Evolutionary conservation across 2,888 invertebrate genomes (phyloP).

Genomic region (Drosophila mimetica): DNA sequence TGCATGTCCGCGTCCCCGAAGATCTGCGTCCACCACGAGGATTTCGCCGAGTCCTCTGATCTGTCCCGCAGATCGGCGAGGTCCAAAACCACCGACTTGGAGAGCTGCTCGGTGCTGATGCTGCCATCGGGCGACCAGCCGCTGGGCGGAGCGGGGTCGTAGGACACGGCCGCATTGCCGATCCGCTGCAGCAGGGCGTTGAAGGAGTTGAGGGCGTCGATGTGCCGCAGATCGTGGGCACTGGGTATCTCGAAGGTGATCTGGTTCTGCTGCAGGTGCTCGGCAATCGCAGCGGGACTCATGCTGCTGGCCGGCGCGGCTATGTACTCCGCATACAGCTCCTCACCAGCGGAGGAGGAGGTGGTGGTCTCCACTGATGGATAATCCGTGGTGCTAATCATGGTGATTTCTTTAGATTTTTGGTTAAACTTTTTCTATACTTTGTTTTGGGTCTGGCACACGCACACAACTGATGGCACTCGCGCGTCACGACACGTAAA

Average conservation of each 20-base stretch:
- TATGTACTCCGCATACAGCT: slow-evolving; percentile 67
- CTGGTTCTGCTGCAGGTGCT: slow-evolving; percentile 82
- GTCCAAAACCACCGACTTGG: slow-evolving; percentile 82
- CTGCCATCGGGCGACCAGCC: slow-evolving; percentile 51
- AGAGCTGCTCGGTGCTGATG: slow-evolving; percentile 82
- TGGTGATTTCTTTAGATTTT: slow-evolving; percentile 16
- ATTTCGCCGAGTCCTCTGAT: slow-evolving; percentile 28
- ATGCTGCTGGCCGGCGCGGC: slow-evolving; percentile 74
- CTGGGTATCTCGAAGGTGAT: slow-evolving; percentile 84
- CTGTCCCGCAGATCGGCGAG: slow-evolving; percentile 78
- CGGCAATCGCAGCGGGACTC: slow-evolving; percentile 75
- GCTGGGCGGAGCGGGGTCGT: slow-evolving; percentile 48
- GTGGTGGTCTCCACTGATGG: slow-evolving; percentile 50
- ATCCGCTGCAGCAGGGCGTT: slow-evolving; percentile 81
- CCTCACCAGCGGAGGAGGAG: slow-evolving; percentile 31
- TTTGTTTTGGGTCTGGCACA: slow-evolving; percentile 45
- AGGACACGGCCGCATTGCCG: slow-evolving; percentile 60
- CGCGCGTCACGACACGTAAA: slow-evolving; percentile 68
- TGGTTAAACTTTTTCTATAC: slow-evolving; percentile 7
- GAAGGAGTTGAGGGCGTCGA: slow-evolving; percentile 82
- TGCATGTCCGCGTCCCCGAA: slow-evolving; percentile 83
- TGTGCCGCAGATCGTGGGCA: slow-evolving; percentile 83
- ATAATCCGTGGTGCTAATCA: slow-evolving; percentile 66
- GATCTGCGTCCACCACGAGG: slow-evolving; percentile 69
- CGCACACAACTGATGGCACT: slow-evolving; percentile 50